Conservation (phyloP, 2,888 invertebrate species). For the Tridacna gigas region DNA sequence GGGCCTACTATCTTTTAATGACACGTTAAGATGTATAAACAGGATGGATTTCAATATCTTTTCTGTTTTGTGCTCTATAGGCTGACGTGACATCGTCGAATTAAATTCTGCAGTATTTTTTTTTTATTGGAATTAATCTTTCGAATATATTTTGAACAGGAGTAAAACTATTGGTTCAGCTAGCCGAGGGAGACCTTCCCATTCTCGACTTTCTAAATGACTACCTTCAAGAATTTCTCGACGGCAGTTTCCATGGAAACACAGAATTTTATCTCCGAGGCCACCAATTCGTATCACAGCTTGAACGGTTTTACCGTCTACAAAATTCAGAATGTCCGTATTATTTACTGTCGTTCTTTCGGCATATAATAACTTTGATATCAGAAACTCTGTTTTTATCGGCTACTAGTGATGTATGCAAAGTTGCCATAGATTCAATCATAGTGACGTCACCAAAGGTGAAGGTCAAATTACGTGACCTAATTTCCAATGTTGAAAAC, state of each 20-base stretch:
- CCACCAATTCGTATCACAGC: constrained; percentile 60
- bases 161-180: constrained; percentile 64
- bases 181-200: constrained; percentile 67
- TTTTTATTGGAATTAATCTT: not conserved
- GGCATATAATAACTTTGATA: constrained; percentile 63
- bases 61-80: too few species aligned
- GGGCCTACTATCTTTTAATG: too few species aligned
- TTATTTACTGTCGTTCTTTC: constrained; percentile 63
- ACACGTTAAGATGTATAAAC: not conserved
- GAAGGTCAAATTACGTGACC: constrained; percentile 58
- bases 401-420: constrained; percentile 62
- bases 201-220: constrained; percentile 65
- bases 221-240: constrained; percentile 60
- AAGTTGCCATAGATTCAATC: constrained; percentile 64
- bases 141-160: constrained; percentile 47
- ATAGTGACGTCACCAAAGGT: constrained; percentile 62
- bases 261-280: constrained; percentile 64
- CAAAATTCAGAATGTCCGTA: constrained; percentile 57
- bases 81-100: too few species aligned
- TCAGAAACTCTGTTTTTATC: constrained; percentile 67
- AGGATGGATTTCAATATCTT: too few species aligned
- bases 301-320: constrained; percentile 61
- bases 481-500: constrained; percentile 42
- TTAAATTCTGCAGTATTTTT: not conserved
- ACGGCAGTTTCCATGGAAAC: constrained; percentile 61